A percentile compares a stretch with the other conserved stretches of the same genome.
phyloP scores from a whole-genome alignment of 2,888 invertebrate species.

The Germaria angustata region DNA sequence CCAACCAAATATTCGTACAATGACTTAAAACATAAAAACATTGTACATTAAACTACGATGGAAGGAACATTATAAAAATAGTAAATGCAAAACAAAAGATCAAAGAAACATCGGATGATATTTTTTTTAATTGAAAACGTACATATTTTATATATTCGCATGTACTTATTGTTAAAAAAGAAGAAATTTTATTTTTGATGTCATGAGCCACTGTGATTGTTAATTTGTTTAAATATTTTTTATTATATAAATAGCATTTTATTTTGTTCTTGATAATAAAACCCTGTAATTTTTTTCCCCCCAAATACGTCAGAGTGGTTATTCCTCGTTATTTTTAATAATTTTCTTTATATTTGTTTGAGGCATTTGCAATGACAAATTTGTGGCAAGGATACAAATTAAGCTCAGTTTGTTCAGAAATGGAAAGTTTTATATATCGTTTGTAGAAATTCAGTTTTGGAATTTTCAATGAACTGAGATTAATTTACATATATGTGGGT shows the following conservation, averaged over 20 bases:
- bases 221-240: not conserved
- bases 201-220: not conserved
- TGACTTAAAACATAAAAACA: too few relatives aligned
- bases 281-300: too few relatives aligned
- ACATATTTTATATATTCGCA: too few relatives aligned
- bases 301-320: not conserved
- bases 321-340: not conserved
- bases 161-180: too few relatives aligned
- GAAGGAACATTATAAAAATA: too few relatives aligned
- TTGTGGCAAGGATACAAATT: not conserved
- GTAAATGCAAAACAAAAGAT: not conserved
- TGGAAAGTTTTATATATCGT: not conserved
- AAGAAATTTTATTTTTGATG: too few relatives aligned
- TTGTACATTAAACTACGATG: too few relatives aligned
- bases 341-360: not conserved
- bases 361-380: not conserved
- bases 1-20: too few relatives aligned
- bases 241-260: not conserved
- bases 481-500: too few relatives aligned
- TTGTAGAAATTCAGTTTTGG: not conserved
- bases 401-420: not conserved
- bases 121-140: too few relatives aligned
- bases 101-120: not conserved
- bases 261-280: not conserved
- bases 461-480: too few relatives aligned